These are phyloP conservation scores for Cyclina sinensis DNA, from an alignment of 1,140 invertebrate species.

Conservation along the genomic window DNA sequence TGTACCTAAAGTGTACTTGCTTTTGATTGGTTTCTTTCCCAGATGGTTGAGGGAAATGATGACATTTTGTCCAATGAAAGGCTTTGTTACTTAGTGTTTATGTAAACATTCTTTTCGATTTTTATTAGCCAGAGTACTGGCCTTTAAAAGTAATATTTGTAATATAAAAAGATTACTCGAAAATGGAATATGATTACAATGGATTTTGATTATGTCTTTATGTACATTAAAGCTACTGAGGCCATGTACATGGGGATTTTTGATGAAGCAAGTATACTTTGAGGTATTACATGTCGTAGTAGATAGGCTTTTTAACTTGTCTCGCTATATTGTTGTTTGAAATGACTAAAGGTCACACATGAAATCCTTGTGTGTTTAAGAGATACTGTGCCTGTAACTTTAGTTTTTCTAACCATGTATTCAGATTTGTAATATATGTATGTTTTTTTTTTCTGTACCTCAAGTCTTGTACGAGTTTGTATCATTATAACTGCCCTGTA, in stretches of 20 bases:
- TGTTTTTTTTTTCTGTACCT: slow-evolving; percentile 17
- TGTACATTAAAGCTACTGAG: slow-evolving; percentile 58
- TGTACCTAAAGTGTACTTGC: slow-evolving; percentile 69
- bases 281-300: slow-evolving; percentile 62
- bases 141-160: neutral
- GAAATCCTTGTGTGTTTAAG: neutral
- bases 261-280: slow-evolving; percentile 69
- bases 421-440: neutral
- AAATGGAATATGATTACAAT: neutral
- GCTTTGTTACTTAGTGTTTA: neutral
- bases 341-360: slow-evolving; percentile 5
- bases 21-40: slow-evolving; percentile 67
- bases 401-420: slow-evolving; percentile 18
- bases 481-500: slow-evolving; percentile 21
- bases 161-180: neutral
- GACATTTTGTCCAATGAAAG: slow-evolving; percentile 46
- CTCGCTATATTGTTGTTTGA: slow-evolving; percentile 30
- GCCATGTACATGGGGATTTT: slow-evolving; percentile 47
- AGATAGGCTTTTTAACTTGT: slow-evolving; percentile 52
- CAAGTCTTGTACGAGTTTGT: slow-evolving; percentile 25
- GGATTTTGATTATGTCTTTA: slow-evolving; percentile 34
- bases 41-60: slow-evolving; percentile 67
- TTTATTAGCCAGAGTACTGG: neutral
- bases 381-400: neutral
- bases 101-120: slow-evolving; percentile 5